phyloP scores from a whole-genome alignment of 2,797 vertebrate genomes.

The Silurus aristotelis region DNA sequence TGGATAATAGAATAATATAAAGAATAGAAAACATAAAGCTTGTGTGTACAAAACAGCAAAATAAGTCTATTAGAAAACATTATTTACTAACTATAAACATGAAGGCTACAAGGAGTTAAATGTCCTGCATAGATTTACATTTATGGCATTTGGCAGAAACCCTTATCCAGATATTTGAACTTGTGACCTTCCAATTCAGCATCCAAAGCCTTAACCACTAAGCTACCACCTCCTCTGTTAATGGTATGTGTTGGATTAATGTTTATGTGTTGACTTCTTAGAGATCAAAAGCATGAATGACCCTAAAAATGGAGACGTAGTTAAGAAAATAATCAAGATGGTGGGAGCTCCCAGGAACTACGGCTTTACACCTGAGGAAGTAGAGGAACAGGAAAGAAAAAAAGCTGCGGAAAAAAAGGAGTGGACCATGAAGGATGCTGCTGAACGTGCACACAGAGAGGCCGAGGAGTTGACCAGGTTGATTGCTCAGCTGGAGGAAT shows the following conservation, averaged over 20 bases:
- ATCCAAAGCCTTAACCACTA: too few relatives aligned
- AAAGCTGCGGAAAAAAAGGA: slow-evolving; percentile 68
- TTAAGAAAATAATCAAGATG: slow-evolving; percentile 76
- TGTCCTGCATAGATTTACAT: neutral
- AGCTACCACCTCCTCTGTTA: too few relatives aligned
- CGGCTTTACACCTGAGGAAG: slow-evolving; percentile 80
- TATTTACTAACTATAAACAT: neutral
- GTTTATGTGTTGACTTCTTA: slow-evolving; percentile 36
- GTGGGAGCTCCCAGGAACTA: slow-evolving; percentile 85
- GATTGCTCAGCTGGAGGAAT: slow-evolving; percentile 80
- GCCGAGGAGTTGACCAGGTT: slow-evolving; percentile 74
- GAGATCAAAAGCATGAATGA: slow-evolving; percentile 61
- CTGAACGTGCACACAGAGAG: slow-evolving; percentile 70
- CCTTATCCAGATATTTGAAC: too few relatives aligned
- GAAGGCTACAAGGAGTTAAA: too few relatives aligned
- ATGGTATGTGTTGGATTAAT: too few relatives aligned
- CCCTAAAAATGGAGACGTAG: slow-evolving; percentile 67
- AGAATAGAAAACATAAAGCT: too few relatives aligned
- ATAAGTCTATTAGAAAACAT: neutral
- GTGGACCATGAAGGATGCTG: slow-evolving; percentile 67
- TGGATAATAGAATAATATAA: too few relatives aligned
- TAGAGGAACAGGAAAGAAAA: slow-evolving; percentile 69
- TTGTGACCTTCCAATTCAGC: too few relatives aligned
- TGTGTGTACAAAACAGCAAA: too few relatives aligned
- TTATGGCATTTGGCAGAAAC: too few relatives aligned